Evolutionary conservation across 2,888 invertebrate species (phyloP), one percentile per base, ranked within the genome.

Genomic region (Saturnia japonica): DNA sequence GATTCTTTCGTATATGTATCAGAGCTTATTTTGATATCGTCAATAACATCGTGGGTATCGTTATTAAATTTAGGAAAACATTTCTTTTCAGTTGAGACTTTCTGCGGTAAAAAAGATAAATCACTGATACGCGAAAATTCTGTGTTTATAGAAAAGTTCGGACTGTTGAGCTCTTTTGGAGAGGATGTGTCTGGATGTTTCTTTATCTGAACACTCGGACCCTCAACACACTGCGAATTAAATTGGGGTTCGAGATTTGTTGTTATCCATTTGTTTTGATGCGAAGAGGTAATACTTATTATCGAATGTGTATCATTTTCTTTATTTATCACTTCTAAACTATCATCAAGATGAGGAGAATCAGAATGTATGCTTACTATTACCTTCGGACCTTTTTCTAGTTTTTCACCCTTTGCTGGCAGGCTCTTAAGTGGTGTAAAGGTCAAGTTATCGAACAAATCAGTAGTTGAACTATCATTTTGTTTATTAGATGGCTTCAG

Each of bases 1-100:
- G 94, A 94, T 57, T 94, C 94, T 81, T 95, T 95, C 9, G 94
- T 93, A 74, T 89, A 95, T 0, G 95, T 95, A 75, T 95, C 94
- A 1, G 93, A 91, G 79, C 90, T 91, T 14, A 91, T 76, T 83
- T 90, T 93, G 3, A 84, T 79, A 34, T 91, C 88, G 67, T 91
- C 90, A 66, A 87, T 79, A 28, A 91, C 74, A 69, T 91, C 90
- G 68, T 91, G 88, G 9, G 88, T 88, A 67, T 92, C 91, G 71
- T 89, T 88, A 75, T 85, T 86, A 1, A 85, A 68, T 83, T 85
- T 90, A 0, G 86, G 85, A 43, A 89, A 77, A 16, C 85, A 79
- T 83, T 94, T 94, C 72, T 85, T 86, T 77, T 94, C 94, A 1
- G 94, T 94, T 0, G 94, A 94, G 79, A 88, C 91, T 75, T 91